phyloP scores from a whole-genome alignment of 2,888 invertebrate genomes.

The Napeogenes sylphis region DNA sequence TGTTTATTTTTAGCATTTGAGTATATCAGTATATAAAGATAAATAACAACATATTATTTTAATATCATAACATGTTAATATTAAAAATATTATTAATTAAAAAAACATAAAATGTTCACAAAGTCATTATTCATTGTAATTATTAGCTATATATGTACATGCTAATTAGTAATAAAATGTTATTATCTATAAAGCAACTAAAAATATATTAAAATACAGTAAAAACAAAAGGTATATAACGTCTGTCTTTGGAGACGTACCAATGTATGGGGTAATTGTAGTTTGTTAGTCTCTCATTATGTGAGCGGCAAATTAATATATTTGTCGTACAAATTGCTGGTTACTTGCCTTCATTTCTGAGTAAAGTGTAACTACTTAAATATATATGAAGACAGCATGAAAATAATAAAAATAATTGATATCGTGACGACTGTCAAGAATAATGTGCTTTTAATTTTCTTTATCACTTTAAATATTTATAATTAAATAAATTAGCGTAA shows the following conservation, averaged over 20 bases:
- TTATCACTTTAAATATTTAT: background rate
- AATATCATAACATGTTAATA: too few relatives aligned
- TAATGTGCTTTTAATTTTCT: background rate
- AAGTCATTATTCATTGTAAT: background rate
- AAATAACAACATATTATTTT: too few relatives aligned
- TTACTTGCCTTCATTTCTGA: background rate
- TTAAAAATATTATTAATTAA: too few relatives aligned
- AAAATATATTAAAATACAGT: conserved; percentile 2
- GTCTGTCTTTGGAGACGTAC: background rate
- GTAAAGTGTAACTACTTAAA: conserved; percentile 4
- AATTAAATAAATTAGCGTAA: background rate
- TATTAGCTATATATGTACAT: background rate
- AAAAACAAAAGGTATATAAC: background rate
- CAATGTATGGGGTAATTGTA: conserved; percentile 1
- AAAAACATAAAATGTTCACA: background rate
- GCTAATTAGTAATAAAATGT: conserved; percentile 3
- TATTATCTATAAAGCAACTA: background rate
- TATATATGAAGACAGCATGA: background rate
- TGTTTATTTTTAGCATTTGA: too few relatives aligned
- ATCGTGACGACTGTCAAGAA: background rate
- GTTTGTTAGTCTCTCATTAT: background rate
- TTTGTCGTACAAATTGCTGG: conserved; percentile 2
- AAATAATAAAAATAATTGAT: background rate
- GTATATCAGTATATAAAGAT: too few relatives aligned
- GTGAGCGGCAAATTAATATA: conserved; percentile 5